These are phyloP conservation scores for Dynastes hyllus DNA, from an alignment of 2,888 invertebrate genomes.

Conservation along the genomic window DNA sequence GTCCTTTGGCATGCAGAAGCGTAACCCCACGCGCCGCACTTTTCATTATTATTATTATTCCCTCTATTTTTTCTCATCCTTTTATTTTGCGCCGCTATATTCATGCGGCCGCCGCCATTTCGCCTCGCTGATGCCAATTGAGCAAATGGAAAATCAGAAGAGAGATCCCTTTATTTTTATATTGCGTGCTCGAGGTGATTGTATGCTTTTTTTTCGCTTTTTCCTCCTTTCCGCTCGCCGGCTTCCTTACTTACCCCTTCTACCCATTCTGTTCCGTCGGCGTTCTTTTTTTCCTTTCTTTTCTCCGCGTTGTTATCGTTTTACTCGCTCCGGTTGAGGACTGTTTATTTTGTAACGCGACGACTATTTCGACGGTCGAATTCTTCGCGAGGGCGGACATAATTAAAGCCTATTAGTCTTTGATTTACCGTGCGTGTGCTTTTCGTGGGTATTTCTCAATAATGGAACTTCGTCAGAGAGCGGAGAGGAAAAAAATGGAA, in stretches of 20 bases:
- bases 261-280: not conserved
- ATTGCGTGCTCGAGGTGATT: conserved; percentile 52
- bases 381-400: conserved; percentile 24
- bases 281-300: not conserved
- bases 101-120: conserved; percentile 28
- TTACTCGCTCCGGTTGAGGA: not conserved
- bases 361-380: not conserved
- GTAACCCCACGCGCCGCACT: conserved; percentile 18
- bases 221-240: not conserved
- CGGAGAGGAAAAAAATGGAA: not conserved
- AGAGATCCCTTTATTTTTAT: conserved; percentile 53
- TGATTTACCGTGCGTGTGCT: conserved; percentile 28
- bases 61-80: conserved; percentile 15
- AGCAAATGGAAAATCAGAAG: conserved; percentile 48
- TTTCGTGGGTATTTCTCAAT: conserved; percentile 2
- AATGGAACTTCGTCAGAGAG: not conserved
- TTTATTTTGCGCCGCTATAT: conserved; percentile 26
- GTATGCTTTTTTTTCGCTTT: conserved; percentile 17
- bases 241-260: not conserved
- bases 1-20: conserved; percentile 16
- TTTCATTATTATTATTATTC: conserved; percentile 41
- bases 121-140: conserved; percentile 40
- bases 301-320: conserved; percentile 2
- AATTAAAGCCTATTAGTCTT: conserved; percentile 38
- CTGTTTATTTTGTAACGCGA: conserved; percentile 5